Conservation (phyloP, 2,888 invertebrate genomes). For the Ectropis crepuscularia region DNA sequence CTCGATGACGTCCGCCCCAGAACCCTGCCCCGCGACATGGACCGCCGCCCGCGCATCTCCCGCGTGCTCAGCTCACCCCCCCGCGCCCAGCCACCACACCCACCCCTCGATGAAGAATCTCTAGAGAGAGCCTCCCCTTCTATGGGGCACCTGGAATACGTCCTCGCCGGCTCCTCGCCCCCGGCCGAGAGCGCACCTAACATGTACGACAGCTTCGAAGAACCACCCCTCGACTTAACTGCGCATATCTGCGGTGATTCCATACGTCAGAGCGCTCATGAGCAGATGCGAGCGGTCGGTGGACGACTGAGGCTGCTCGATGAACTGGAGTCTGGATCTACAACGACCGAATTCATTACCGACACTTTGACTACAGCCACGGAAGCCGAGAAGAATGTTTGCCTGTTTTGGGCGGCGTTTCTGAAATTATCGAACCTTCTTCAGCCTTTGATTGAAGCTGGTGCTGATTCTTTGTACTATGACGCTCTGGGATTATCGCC, state of each 20-base stretch:
- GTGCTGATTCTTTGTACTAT: conserved; percentile 88
- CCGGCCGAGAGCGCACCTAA: conserved; percentile 92
- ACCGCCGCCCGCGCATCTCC: conserved; percentile 61
- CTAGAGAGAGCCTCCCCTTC: conserved; percentile 89
- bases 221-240: conserved; percentile 88
- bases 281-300: conserved; percentile 89
- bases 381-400: conserved; percentile 88
- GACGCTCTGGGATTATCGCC: conserved; percentile 91
- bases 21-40: conserved; percentile 29
- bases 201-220: conserved; percentile 92
- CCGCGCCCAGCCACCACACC: conserved; percentile 44
- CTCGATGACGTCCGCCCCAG: conserved; percentile 55
- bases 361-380: conserved; percentile 83
- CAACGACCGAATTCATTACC: conserved; percentile 83
- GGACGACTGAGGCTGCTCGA: conserved; percentile 89
- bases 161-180: conserved; percentile 92
- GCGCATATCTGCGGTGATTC: conserved; percentile 90
- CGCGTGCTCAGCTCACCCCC: conserved; percentile 65
- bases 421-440: conserved; percentile 88
- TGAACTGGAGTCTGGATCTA: conserved; percentile 89
- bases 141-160: conserved; percentile 89
- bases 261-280: conserved; percentile 89
- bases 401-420: conserved; percentile 90
- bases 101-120: conserved; percentile 72
- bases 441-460: conserved; percentile 86